Conservation (phyloP, 2,888 invertebrate genomes). For the Ochropleura plecta region DNA sequence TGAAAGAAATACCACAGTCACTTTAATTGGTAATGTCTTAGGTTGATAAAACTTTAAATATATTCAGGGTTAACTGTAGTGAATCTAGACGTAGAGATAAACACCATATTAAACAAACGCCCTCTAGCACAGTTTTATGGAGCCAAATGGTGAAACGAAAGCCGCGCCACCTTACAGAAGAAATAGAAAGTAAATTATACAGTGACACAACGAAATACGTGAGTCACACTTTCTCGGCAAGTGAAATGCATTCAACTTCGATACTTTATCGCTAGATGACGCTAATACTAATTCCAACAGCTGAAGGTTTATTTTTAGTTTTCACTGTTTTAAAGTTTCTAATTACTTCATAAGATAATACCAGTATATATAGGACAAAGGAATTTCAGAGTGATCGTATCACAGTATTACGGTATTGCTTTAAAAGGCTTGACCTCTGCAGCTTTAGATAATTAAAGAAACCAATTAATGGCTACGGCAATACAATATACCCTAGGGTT, state of each 20-base stretch:
- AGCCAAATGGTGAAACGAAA: neutral
- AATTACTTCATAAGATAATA: neutral
- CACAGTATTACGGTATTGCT: neutral
- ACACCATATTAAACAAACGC: neutral
- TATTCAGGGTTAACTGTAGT: no score
- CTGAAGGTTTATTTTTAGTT: neutral
- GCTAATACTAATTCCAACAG: neutral
- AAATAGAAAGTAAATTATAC: neutral
- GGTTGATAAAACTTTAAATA: neutral
- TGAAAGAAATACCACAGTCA: neutral
- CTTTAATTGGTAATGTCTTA: neutral
- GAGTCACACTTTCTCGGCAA: neutral
- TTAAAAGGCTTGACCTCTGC: neutral
- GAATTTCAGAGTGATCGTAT: neutral
- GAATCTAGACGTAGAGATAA: neutral
- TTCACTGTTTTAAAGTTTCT: neutral
- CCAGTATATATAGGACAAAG: neutral
- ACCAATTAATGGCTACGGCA: neutral
- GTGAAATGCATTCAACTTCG: neutral
- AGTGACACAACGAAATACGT: neutral
- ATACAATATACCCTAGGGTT: neutral
- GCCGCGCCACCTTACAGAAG: slow-evolving; percentile 4
- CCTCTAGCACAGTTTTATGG: slow-evolving; percentile 5
- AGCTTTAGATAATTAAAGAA: neutral
- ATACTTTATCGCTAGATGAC: slow-evolving; percentile 9